These are phyloP conservation scores for Cercocebus atys DNA, from an alignment of 2,113 vertebrate species.

Conservation along the genomic window DNA sequence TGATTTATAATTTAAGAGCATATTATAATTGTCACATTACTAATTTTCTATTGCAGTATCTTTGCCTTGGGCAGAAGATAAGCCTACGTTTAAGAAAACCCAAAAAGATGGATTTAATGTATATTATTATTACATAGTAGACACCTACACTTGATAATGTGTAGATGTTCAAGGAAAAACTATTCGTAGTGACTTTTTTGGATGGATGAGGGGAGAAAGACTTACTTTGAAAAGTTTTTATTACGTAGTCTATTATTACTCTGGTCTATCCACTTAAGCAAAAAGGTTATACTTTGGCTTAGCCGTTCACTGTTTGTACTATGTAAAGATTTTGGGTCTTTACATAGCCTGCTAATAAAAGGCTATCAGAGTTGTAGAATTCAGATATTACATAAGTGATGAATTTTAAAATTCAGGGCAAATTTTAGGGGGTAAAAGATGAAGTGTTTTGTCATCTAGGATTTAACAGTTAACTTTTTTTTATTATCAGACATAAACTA, in stretches of 20 bases:
- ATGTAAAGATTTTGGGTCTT: neutral
- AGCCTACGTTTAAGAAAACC: neutral
- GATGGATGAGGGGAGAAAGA: neutral
- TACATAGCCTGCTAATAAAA: neutral
- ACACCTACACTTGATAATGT: neutral
- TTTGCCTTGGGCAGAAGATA: neutral
- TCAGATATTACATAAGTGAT: neutral
- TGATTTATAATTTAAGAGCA: neutral
- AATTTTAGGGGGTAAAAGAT: neutral
- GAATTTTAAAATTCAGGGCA: constrained; percentile 1
- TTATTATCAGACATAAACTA: neutral
- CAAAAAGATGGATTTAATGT: neutral
- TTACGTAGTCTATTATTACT: neutral
- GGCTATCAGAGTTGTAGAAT: neutral
- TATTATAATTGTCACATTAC: neutral
- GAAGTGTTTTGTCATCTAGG: neutral
- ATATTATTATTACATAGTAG: neutral
- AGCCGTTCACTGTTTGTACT: neutral
- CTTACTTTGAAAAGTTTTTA: neutral
- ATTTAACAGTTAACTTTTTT: neutral
- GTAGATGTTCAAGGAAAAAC: neutral
- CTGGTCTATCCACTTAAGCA: neutral
- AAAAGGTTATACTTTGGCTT: neutral
- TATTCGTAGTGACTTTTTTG: neutral
- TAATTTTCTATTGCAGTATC: neutral